Percentiles rank a stretch among this genome's conserved stretches.
These are phyloP conservation scores for Ateles fusciceps DNA, from an alignment of 2,797 vertebrate genomes.

Conservation along the genomic window DNA sequence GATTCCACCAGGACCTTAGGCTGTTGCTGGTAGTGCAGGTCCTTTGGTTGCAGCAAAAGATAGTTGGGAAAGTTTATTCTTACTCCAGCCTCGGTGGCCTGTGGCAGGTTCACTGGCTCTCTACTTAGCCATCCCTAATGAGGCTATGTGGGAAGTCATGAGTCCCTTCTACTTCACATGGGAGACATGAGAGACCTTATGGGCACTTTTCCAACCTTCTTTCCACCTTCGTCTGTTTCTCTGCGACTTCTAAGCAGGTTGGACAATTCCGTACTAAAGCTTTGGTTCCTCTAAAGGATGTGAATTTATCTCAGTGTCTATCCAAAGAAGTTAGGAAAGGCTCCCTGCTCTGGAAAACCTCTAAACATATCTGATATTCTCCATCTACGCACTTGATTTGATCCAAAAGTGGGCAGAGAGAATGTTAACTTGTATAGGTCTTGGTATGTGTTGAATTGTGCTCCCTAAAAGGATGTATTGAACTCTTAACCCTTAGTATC, in stretches of 20 bases:
- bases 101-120: background rate
- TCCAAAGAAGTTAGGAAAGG: background rate
- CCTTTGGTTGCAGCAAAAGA: background rate
- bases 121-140: background rate
- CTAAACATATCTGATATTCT: background rate
- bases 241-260: background rate
- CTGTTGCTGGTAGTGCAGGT: background rate
- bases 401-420: background rate
- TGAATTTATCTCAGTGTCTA: background rate
- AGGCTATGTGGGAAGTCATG: background rate
- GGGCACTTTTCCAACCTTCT: background rate
- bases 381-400: background rate
- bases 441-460: background rate
- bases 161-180: background rate
- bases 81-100: background rate
- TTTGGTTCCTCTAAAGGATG: background rate
- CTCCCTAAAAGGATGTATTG: background rate
- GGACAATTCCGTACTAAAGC: background rate
- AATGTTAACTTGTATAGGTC: background rate
- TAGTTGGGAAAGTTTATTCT: background rate
- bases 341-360: background rate
- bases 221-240: background rate
- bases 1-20: background rate
- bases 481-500: background rate
- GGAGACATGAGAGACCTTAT: background rate